A percentile compares a stretch with the other conserved stretches of the same genome.
Evolutionary conservation across 2,888 invertebrate species (phyloP).

Genomic region (Volucella bombylans): DNA sequence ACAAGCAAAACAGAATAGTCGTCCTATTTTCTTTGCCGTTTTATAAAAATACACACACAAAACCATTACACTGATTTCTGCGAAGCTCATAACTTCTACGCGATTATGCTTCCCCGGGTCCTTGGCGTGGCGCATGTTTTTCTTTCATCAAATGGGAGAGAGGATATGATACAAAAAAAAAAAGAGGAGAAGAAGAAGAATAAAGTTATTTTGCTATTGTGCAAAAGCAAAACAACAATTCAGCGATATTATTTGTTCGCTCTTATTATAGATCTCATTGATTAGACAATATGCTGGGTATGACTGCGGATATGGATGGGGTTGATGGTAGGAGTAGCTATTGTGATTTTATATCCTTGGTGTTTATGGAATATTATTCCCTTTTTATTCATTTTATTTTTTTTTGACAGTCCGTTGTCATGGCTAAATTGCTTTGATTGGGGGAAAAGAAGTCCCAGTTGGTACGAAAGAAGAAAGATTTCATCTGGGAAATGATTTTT

Average conservation of each 20-base stretch:
- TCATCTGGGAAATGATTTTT: neutral
- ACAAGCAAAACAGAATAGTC: neutral
- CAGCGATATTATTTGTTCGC: slow-evolving; percentile 61
- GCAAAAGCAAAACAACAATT: slow-evolving; percentile 66
- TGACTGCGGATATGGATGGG: neutral
- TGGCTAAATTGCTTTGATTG: slow-evolving; percentile 45
- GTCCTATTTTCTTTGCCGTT: slow-evolving; percentile 19
- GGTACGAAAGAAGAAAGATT: slow-evolving; percentile 3
- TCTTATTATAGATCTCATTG: slow-evolving; percentile 67
- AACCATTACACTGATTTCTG: slow-evolving; percentile 50
- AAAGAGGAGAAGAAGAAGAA: slow-evolving; percentile 4
- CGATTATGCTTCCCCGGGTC: slow-evolving; percentile 64
- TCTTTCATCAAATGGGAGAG: slow-evolving; percentile 25
- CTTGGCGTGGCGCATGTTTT: slow-evolving; percentile 48
- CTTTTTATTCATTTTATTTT: slow-evolving; percentile 15
- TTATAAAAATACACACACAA: slow-evolving; percentile 17
- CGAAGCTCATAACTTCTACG: slow-evolving; percentile 65
- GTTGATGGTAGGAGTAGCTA: neutral
- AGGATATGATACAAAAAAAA: neutral
- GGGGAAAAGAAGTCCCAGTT: slow-evolving; percentile 51
- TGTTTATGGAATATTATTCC: slow-evolving; percentile 34
- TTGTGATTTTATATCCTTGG: slow-evolving; percentile 53
- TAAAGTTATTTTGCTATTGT: slow-evolving; percentile 39
- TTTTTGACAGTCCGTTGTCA: slow-evolving; percentile 47
- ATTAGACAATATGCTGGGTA: slow-evolving; percentile 56